These are phyloP conservation scores for Drosophila ananassae DNA, from an alignment of 1,140 invertebrate species.

Conservation along the genomic window DNA sequence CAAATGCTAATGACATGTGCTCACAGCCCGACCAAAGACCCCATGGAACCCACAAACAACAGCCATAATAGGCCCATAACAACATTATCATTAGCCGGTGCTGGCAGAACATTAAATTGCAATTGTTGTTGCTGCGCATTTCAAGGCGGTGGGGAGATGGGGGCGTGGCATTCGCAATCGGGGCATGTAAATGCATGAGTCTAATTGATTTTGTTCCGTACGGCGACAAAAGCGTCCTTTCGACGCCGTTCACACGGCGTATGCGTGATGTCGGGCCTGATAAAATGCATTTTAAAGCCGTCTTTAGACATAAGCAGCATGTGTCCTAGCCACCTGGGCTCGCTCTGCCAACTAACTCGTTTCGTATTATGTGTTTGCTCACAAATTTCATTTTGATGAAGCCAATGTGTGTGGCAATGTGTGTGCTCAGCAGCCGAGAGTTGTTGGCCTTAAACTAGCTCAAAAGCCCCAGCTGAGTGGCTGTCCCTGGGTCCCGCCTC, in stretches of 20 bases:
- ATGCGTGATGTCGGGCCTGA: constrained; percentile 28
- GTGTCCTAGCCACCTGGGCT: constrained; percentile 49
- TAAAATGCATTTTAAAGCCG: constrained; percentile 70
- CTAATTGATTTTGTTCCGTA: constrained; percentile 74
- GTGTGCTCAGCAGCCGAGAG: constrained; percentile 43
- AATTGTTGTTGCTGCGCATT: constrained; percentile 40
- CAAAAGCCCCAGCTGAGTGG: constrained; percentile 66
- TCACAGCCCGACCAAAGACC: constrained; percentile 2
- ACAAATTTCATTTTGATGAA: constrained; percentile 80
- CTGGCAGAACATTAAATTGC: constrained; percentile 70
- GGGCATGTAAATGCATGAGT: constrained; percentile 57
- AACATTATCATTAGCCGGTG: constrained; percentile 74
- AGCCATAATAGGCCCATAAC: constrained; percentile 72
- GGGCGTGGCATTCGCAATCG: constrained; percentile 35
- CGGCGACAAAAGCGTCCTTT: constrained; percentile 37
- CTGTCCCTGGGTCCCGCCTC: constrained; percentile 7
- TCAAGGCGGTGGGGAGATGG: neutral
- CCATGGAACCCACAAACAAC: constrained; percentile 44
- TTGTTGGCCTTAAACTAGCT: constrained; percentile 74
- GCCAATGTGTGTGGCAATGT: constrained; percentile 50
- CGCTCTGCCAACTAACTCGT: constrained; percentile 32
- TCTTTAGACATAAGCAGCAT: constrained; percentile 69
- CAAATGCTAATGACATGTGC: constrained; percentile 71
- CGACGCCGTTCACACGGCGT: constrained; percentile 19
- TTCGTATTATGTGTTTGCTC: constrained; percentile 54